A percentile compares a stretch with the other conserved stretches of the same genome.
Conservation (phyloP, 2,888 invertebrate species). For the Harpagoxenus sublaevis region DNA sequence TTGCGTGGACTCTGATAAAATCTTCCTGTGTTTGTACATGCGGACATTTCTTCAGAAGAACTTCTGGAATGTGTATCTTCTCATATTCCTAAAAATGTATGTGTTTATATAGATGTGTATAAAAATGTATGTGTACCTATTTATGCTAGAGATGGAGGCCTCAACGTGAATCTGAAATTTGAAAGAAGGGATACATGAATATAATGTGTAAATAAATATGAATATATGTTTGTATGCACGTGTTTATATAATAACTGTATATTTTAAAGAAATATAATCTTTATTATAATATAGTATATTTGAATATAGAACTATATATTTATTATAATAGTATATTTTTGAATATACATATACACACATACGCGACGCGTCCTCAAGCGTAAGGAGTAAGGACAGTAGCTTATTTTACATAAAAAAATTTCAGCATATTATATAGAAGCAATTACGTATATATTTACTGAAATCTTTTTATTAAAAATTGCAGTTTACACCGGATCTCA, state of each 20-base stretch:
- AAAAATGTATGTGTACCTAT: too few relatives aligned
- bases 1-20: slow-evolving; percentile 63
- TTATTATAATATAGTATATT: too few relatives aligned
- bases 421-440: neutral
- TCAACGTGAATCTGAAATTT: neutral
- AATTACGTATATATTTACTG: neutral
- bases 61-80: slow-evolving; percentile 47
- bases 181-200: neutral
- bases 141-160: neutral
- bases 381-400: neutral
- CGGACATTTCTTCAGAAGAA: neutral
- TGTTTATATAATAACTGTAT: too few relatives aligned
- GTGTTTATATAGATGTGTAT: too few relatives aligned
- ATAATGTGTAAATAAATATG: neutral
- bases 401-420: neutral
- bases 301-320: too few relatives aligned
- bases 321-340: too few relatives aligned
- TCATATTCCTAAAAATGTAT: slow-evolving; percentile 21
- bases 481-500: neutral
- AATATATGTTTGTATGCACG: too few relatives aligned
- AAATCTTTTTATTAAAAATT: neutral
- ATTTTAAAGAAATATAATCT: too few relatives aligned
- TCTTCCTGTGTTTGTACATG: slow-evolving; percentile 49
- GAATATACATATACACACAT: too few relatives aligned
- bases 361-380: too few relatives aligned